These are phyloP conservation scores for Pseudomyrmex sp. DNA, from an alignment of 1,140 invertebrate genomes.

Conservation along the genomic window DNA sequence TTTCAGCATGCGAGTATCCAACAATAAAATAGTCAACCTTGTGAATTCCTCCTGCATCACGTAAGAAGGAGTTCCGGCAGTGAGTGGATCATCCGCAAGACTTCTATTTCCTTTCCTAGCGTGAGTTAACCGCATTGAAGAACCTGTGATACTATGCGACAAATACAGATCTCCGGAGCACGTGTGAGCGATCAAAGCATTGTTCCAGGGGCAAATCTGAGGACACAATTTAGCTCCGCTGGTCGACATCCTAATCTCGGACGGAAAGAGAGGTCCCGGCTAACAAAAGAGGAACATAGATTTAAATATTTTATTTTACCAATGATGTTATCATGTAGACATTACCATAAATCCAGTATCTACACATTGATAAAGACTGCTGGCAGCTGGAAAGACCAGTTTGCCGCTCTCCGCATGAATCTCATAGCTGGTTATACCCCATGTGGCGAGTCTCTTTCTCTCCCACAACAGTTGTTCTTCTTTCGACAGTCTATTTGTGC, in stretches of 20 bases:
- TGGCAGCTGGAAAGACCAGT: slow-evolving; percentile 95
- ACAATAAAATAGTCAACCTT: slow-evolving; percentile 70
- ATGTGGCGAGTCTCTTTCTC: slow-evolving; percentile 94
- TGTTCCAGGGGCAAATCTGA: slow-evolving; percentile 95
- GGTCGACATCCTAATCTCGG: slow-evolving; percentile 88
- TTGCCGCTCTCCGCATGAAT: slow-evolving; percentile 92
- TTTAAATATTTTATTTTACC: slow-evolving; percentile 5
- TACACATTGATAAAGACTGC: slow-evolving; percentile 92
- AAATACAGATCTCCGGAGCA: slow-evolving; percentile 96
- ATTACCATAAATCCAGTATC: slow-evolving; percentile 90
- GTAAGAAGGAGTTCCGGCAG: slow-evolving; percentile 97
- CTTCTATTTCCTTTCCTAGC: slow-evolving; percentile 91
- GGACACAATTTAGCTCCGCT: slow-evolving; percentile 93
- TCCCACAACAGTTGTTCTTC: slow-evolving; percentile 97
- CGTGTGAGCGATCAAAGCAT: slow-evolving; percentile 95
- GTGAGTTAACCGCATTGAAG: slow-evolving; percentile 91
- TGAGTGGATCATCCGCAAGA: slow-evolving; percentile 93
- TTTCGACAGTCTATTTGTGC: slow-evolving; percentile 88
- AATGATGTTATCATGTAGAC: neutral
- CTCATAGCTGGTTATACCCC: slow-evolving; percentile 98
- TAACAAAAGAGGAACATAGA: slow-evolving; percentile 75
- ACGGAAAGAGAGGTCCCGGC: slow-evolving; percentile 89
- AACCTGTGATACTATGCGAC: slow-evolving; percentile 91
- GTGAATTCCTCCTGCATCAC: slow-evolving; percentile 99
- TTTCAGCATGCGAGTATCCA: neutral